phyloP scores from a whole-genome alignment of 1,140 invertebrate species.

The Nebria ingens region DNA sequence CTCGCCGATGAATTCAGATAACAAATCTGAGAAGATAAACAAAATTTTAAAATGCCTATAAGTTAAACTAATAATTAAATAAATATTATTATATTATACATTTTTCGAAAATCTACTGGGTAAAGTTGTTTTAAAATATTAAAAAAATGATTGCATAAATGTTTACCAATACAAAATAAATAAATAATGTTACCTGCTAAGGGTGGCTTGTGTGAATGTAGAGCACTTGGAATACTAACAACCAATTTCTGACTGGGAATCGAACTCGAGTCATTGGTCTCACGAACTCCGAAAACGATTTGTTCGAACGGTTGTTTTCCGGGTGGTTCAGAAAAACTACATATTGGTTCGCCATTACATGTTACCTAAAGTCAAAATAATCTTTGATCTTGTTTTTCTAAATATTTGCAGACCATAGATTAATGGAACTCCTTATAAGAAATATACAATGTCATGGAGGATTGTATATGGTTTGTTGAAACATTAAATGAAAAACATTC shows the following conservation, averaged over 20 bases:
- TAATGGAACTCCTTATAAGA: too few species aligned
- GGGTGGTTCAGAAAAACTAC: conserved; percentile 49
- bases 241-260: conserved; percentile 50
- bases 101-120: too few species aligned
- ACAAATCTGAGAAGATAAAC: conserved; percentile 50
- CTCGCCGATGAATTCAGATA: conserved; percentile 44
- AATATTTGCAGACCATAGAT: too few species aligned
- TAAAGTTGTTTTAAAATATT: too few species aligned
- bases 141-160: too few species aligned
- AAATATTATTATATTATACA: conserved; percentile 12
- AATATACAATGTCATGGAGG: too few species aligned
- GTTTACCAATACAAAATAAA: conserved; percentile 7
- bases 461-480: too few species aligned
- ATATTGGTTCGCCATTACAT: conserved; percentile 51
- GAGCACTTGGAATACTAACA: conserved; percentile 75
- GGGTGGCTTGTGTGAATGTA: conserved; percentile 88
- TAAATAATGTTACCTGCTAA: conserved; percentile 41
- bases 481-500: too few species aligned
- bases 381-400: too few species aligned
- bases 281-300: conserved; percentile 52
- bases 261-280: conserved; percentile 24
- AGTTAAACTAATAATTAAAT: conserved; percentile 14
- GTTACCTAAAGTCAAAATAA: conserved; percentile 47
- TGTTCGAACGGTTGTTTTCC: conserved; percentile 83
- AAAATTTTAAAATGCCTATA: conserved; percentile 18